Evolutionary conservation across 2,113 vertebrate species (phyloP).

Genomic region (Chloropsis cyanopogon): DNA sequence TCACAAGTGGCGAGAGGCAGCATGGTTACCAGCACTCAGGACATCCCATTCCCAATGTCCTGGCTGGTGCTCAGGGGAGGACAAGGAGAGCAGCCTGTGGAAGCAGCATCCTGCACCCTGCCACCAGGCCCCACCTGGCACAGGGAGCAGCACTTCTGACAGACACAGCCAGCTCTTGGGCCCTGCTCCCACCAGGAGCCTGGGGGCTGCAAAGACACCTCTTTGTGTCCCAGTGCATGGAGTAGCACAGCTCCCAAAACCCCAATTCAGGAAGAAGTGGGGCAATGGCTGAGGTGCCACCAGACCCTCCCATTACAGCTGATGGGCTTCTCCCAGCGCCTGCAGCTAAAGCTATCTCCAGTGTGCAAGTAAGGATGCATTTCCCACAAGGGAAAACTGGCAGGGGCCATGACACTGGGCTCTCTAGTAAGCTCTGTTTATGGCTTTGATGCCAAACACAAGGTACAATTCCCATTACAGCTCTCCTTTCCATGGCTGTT

Average conservation of each 20-base stretch:
- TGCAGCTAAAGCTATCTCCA: not conserved
- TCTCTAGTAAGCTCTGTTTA: not conserved
- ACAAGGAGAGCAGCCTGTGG: not conserved
- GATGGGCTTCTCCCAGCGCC: not conserved
- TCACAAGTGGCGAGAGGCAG: not conserved
- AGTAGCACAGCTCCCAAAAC: not conserved
- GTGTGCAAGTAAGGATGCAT: not conserved
- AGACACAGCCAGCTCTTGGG: not conserved
- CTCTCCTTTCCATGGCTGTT: not conserved
- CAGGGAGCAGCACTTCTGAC: not conserved
- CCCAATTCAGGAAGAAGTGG: not conserved
- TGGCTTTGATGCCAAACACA: not conserved
- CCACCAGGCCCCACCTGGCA: not conserved
- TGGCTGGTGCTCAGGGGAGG: not conserved
- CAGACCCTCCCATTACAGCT: not conserved
- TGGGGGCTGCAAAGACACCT: not conserved
- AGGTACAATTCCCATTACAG: not conserved
- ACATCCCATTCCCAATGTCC: fast-evolving
- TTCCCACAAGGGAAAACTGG: not conserved
- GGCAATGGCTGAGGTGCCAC: not conserved
- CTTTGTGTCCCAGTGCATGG: fast-evolving
- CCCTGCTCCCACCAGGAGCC: not conserved
- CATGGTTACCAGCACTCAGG: not conserved
- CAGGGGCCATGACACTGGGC: not conserved
- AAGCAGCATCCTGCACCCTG: not conserved